These are phyloP conservation scores for Mesorhabditis belari DNA, from an alignment of 2,888 invertebrate genomes.

Conservation along the genomic window DNA sequence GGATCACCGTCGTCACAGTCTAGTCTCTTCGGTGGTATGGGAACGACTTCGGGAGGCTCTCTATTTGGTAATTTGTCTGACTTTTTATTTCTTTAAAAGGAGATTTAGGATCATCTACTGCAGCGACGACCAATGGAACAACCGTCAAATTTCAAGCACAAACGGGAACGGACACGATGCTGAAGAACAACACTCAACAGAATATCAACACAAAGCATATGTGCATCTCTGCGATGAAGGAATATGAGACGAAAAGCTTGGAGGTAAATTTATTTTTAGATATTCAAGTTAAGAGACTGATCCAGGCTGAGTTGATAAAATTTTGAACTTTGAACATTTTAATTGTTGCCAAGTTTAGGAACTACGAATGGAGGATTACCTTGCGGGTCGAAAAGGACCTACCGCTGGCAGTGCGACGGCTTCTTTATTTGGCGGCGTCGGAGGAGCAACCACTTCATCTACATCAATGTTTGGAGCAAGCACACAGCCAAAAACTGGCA, in stretches of 20 bases:
- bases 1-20: neutral
- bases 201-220: slow-evolving; percentile 86
- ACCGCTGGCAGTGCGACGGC: slow-evolving; percentile 16
- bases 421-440: slow-evolving; percentile 23
- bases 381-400: slow-evolving; percentile 75
- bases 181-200: slow-evolving; percentile 73
- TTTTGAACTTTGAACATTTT: neutral
- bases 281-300: neutral
- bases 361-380: slow-evolving; percentile 83
- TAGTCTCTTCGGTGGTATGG: neutral
- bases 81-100: neutral
- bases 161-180: slow-evolving; percentile 80
- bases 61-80: neutral
- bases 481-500: slow-evolving; percentile 1
- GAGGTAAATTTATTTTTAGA: slow-evolving; percentile 60
- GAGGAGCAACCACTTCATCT: slow-evolving; percentile 6
- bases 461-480: slow-evolving; percentile 16
- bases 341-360: slow-evolving; percentile 60
- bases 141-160: slow-evolving; percentile 73
- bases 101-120: slow-evolving; percentile 6
- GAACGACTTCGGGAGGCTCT: neutral
- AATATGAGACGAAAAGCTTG: slow-evolving; percentile 85
- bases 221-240: slow-evolving; percentile 97
- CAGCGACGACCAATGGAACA: slow-evolving; percentile 62
- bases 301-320: too few species aligned